phyloP scores from a whole-genome alignment of 2,797 vertebrate genomes.

The Eospalax fontanierii region DNA sequence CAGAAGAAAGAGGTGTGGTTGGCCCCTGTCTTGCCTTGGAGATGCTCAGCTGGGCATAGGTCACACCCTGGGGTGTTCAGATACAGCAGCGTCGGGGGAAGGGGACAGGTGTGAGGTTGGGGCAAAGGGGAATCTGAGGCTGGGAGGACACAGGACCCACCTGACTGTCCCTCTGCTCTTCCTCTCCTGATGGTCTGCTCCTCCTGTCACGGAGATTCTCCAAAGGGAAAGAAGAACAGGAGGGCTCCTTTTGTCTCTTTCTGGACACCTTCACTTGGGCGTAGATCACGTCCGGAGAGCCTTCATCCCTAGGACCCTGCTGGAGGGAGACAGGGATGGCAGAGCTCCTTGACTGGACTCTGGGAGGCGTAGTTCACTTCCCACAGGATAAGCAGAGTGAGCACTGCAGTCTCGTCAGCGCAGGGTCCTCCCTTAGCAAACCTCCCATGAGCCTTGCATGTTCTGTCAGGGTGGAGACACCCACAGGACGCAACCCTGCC shows the following conservation, averaged over 20 bases:
- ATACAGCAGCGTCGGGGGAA: too few species aligned
- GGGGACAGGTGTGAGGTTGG: background rate
- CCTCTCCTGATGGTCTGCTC: background rate
- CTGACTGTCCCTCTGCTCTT: background rate
- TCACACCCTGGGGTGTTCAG: background rate
- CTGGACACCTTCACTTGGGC: background rate
- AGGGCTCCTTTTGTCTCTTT: too few species aligned
- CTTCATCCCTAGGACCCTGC: background rate
- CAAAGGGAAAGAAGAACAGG: too few species aligned
- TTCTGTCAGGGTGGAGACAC: too few species aligned
- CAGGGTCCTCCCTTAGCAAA: too few species aligned
- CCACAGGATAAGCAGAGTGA: background rate
- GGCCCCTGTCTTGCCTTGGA: background rate
- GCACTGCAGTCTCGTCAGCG: background rate
- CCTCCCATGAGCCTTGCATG: background rate
- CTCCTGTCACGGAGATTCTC: background rate
- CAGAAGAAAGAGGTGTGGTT: background rate
- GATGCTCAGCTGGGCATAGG: background rate
- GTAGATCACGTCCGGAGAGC: background rate
- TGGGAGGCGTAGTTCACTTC: background rate
- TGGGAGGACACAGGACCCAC: background rate
- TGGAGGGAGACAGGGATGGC: background rate
- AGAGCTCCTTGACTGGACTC: background rate
- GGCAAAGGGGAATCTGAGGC: background rate
- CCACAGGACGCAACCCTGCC: too few species aligned